phyloP scores from a whole-genome alignment of 1,140 invertebrate species.

The Odontomachus brunneus region DNA sequence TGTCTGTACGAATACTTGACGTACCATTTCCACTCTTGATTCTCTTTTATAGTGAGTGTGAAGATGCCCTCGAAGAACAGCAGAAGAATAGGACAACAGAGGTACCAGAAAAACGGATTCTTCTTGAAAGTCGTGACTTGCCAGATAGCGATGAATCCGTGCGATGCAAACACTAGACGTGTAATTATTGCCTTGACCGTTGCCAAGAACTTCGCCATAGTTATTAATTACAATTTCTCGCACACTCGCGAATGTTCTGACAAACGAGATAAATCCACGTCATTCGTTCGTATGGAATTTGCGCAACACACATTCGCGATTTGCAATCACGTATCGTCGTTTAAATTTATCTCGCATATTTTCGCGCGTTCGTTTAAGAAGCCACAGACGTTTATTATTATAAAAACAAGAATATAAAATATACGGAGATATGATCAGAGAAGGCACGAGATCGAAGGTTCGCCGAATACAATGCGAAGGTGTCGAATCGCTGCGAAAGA shows the following conservation, averaged over 20 bases:
- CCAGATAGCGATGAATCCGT: slow-evolving; percentile 93
- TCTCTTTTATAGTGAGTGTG: slow-evolving; percentile 93
- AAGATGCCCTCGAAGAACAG: slow-evolving; percentile 93
- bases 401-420: not conserved
- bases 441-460: not conserved
- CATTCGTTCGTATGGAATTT: not conserved
- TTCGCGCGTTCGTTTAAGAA: not conserved
- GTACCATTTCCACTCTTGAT: slow-evolving; percentile 95
- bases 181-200: slow-evolving; percentile 93
- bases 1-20: slow-evolving; percentile 64
- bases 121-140: slow-evolving; percentile 91
- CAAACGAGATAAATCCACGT: not conserved
- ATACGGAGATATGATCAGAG: not conserved
- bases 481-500: not conserved
- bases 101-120: slow-evolving; percentile 91
- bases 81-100: slow-evolving; percentile 90
- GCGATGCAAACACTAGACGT: slow-evolving; percentile 91
- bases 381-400: not conserved
- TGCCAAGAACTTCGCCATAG: slow-evolving; percentile 90
- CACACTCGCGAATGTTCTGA: not conserved
- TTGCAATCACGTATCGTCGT: not conserved
- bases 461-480: not conserved
- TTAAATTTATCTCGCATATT: not conserved
- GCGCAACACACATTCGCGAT: not conserved
- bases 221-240: slow-evolving; percentile 44